These are phyloP conservation scores for Otus sunia DNA, from an alignment of 2,113 vertebrate genomes.

Conservation along the genomic window DNA sequence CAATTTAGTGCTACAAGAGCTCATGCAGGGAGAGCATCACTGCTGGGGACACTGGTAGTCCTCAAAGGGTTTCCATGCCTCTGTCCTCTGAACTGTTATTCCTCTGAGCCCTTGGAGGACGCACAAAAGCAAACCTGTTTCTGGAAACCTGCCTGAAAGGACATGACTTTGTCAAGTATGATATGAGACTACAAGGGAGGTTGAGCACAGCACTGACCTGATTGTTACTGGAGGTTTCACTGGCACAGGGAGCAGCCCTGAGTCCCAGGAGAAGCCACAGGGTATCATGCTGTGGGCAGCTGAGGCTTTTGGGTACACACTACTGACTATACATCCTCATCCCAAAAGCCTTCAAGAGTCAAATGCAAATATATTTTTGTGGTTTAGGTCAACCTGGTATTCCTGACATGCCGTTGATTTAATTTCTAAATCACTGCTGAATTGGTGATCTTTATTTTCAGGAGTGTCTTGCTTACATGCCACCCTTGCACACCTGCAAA, in stretches of 20 bases:
- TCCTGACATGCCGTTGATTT: fast-evolving
- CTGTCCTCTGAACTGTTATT: background rate
- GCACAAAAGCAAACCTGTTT: background rate
- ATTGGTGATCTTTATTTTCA: background rate
- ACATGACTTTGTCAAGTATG: fast-evolving
- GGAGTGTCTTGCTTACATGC: background rate
- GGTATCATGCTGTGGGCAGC: background rate
- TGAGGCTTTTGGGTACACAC: fast-evolving
- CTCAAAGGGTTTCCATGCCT: background rate
- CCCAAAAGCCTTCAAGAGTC: background rate
- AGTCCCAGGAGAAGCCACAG: background rate
- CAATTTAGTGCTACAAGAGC: background rate
- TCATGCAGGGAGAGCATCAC: fast-evolving
- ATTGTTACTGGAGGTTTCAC: background rate
- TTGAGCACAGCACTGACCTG: fast-evolving
- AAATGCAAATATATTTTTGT: background rate
- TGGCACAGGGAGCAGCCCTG: background rate
- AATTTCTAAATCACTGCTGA: background rate
- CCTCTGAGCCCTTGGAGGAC: background rate
- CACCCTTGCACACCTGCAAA: background rate
- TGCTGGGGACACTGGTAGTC: background rate
- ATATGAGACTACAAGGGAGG: background rate
- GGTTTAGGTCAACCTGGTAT: background rate
- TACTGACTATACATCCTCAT: background rate
- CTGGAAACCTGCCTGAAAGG: background rate